Base-by-base conservation (phyloP, 2,888 invertebrate genomes). In the Amblyjoppa fuscipennis region DNA sequence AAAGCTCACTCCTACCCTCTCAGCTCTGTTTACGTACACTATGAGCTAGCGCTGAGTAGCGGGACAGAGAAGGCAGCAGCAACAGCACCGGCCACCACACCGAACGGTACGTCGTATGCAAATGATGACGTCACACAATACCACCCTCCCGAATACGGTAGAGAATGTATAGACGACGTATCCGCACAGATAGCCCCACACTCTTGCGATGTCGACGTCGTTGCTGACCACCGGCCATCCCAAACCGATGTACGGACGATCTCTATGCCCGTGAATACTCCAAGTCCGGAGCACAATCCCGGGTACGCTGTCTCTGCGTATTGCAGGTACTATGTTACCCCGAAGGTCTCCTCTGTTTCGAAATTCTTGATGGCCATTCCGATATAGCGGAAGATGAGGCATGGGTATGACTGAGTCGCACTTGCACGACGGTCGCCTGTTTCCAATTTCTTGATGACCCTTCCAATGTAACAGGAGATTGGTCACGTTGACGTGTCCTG, bases 41-140 rank as follows among this genome's bases (percentile, higher is more conserved):
- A 71, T 34, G 70, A 66, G 56, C 53, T 9, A 80, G 38, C 64
- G 59, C 77, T 31, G 83, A 74, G 68, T 86, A 84, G 84, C 85
- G 87, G 85, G 86, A 81, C 87, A 84, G 85, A 86, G 88, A 87
- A 87, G 86, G 91, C 90, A 90, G 90, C 89, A 90, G 91, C 87
- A 88, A 90, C 89, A 90, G 89, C 87, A 71, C 81, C 81, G 71
- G 70, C 59, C 75, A 64, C 79, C 78, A 49, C 77, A 86, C 81
- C 83, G 51, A 79, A 82, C 88, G 90, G 87, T 92, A 91, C 92
- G 92, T 92, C 91, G 92, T 93, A 93, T 93, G 93, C 93, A 93
- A 93, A 93, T 93, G 91, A 92, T 93, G 92, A 93, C 93, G 93
- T 93, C 93, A 93, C 90, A 93, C 92, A 93, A 92, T 93, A 89